Base-by-base conservation (phyloP, 2,888 invertebrate species). In the Caenorhabditis afra region DNA sequence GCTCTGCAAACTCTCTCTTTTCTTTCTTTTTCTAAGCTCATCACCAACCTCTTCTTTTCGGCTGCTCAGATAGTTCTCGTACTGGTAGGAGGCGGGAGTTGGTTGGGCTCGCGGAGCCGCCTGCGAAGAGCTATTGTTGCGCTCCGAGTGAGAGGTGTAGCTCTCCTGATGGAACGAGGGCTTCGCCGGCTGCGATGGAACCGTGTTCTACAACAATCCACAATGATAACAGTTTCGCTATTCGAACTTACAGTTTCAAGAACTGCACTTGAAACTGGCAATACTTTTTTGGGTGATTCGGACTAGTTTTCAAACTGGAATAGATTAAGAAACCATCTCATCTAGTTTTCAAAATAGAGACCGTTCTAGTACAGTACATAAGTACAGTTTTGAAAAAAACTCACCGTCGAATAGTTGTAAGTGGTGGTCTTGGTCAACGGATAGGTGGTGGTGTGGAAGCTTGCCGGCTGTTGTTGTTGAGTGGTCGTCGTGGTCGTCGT, bases 401-500 rank as follows among this genome's bases (percentile, higher is more conserved):
- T 29, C 16, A 84, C 84, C 71, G 79, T 62, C 23, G 79, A 76
- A 49, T 84, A 85, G 45, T 71, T 81, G 66, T 84, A 84, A 18
- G 81, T 76, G 14, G 83, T 81, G 39, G 64, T 79, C 57, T 68
- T 65, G 18, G 81, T 76, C 18, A 82, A 45, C 29, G 85, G 84
- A 44, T 59, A 58, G 50, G 68, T 82, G 0, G 79, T 79, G 0
- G 83, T 81, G 55, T 82, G 70, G 61, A 78, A 74, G 3, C 37
- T 47, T 23, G 74, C 65, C 62, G 73, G 78, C 39, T 55, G 41
- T 23, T 16, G 37, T 5, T 41, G 58, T 45, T 61, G 62, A 7
- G 77, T 83, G 0, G 83, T 83, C 12, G 81, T 81, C 16, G 79
- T 79, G 3, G 79, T 79, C 0, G 73, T 73, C 11, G 73, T 65